Evolutionary conservation across 1,140 invertebrate genomes (phyloP).

Genomic region (Orius insidiosus): DNA sequence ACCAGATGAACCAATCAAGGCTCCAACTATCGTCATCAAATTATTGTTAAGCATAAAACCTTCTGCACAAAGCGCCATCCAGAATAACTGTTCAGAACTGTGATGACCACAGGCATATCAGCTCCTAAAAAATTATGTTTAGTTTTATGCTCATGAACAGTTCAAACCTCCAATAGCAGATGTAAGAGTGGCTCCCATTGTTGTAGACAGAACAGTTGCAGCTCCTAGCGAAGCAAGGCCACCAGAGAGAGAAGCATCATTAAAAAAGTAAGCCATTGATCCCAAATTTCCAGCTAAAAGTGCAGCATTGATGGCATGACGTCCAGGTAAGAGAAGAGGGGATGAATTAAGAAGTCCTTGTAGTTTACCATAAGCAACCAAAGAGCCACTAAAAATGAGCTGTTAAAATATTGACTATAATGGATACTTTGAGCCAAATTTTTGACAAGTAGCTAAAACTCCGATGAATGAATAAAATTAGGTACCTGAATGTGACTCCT

Average conservation of each 20-base stretch:
- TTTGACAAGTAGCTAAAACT: neutral
- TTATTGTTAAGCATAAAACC: constrained; percentile 90
- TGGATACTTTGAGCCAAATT: neutral
- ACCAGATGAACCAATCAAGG: constrained; percentile 77
- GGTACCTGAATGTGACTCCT: constrained; percentile 67
- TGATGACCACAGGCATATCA: constrained; percentile 88
- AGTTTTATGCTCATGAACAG: constrained; percentile 1
- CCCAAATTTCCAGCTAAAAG: constrained; percentile 49
- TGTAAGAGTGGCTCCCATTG: constrained; percentile 74
- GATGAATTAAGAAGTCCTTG: constrained; percentile 65
- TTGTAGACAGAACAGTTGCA: constrained; percentile 51
- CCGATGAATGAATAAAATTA: neutral
- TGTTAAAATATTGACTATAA: constrained; percentile 8
- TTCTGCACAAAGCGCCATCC: constrained; percentile 74
- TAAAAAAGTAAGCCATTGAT: constrained; percentile 52
- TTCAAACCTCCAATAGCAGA: constrained; percentile 65
- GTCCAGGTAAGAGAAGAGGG: constrained; percentile 63
- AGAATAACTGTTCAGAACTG: constrained; percentile 70
- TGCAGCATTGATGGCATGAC: constrained; percentile 55
- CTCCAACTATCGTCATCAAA: constrained; percentile 79
- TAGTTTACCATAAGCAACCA: constrained; percentile 83
- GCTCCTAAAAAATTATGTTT: constrained; percentile 35
- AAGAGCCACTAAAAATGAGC: constrained; percentile 52
- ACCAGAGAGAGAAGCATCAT: constrained; percentile 39
- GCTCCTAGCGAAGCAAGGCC: constrained; percentile 48